Percentiles rank a stretch among this genome's conserved stretches.
These are phyloP conservation scores for Cassiopea xamachana DNA, from an alignment of 30 jellyfish, hydroid and myxozoan genomes.

Conservation along the genomic window DNA sequence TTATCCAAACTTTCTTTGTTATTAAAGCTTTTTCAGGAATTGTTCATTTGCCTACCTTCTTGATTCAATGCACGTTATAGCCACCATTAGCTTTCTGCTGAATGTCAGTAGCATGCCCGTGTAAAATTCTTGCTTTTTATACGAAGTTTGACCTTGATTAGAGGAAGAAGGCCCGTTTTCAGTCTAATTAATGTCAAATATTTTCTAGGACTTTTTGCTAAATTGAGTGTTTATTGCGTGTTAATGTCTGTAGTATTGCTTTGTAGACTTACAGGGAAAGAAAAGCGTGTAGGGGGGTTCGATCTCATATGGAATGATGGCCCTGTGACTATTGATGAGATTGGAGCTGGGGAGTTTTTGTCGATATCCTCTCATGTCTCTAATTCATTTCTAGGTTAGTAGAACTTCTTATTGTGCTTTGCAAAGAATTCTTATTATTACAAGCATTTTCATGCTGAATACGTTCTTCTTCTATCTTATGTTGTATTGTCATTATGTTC, in stretches of 20 bases:
- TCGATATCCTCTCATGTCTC: conserved; percentile 64
- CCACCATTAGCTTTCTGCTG: too few species aligned
- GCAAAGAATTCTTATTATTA: not conserved
- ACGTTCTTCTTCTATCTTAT: too few species aligned
- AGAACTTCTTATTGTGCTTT: not conserved
- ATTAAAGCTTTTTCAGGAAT: too few species aligned
- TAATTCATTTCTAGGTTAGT: conserved; percentile 88
- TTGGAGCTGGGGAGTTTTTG: conserved; percentile 76
- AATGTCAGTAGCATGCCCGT: too few species aligned
- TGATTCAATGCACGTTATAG: too few species aligned
- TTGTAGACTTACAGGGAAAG: conserved; percentile 89
- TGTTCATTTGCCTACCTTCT: too few species aligned
- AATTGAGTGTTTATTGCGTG: not conserved
- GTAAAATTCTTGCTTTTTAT: not conserved
- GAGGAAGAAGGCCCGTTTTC: not conserved
- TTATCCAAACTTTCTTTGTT: too few species aligned
- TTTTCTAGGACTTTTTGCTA: not conserved
- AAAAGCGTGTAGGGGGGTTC: conserved; percentile 98
- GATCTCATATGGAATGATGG: conserved; percentile 99
- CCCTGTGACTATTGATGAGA: conserved; percentile 92
- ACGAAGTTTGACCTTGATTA: not conserved
- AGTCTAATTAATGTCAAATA: not conserved
- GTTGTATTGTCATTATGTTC: too few species aligned
- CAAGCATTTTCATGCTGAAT: too few species aligned
- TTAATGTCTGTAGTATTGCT: too few species aligned